Base-by-base conservation (phyloP, 2,888 invertebrate genomes). In the Temnothorax ravouxi region DNA sequence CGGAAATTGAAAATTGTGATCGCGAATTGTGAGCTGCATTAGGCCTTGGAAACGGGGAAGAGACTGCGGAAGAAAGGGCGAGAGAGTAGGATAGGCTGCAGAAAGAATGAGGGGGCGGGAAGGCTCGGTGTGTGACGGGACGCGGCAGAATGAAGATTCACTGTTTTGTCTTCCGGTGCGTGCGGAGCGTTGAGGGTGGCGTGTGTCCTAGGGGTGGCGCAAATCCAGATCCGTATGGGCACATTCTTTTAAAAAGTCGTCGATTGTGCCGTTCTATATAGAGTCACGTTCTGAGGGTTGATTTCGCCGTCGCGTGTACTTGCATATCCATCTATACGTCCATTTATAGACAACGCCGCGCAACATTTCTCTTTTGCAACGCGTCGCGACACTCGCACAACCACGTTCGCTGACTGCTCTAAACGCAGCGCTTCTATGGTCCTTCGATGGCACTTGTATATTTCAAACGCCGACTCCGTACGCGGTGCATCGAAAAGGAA, bases 1-100 rank as follows among this genome's bases (percentile, higher is more conserved):
- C 93, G 93, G 94, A 94, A 95, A 95, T 95, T 95, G 95, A 94
- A 95, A 95, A 94, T 94, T 94, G 94, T 93, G 94, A 95, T 95
- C 94, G 94, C 94, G 94, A 94, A 94, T 94, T 94, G 94, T 94
- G 92, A 94, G 94, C 94, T 94, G 94, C 94, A 94, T 94, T 94
- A 93, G 92, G 91, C 92, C 90, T 91, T 92, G 90, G 89, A 92
- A 89, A 88, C 87, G 86, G 87, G 87, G 89, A 85, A 84, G 84
- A 87, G 84, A 72, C 80, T 81, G 87, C 85, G 83, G 59, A 56
- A 64, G 41, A 71, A 47, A 74, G 38, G 54, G 76, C 64, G 75
- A 75, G 67, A 66, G 64, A 61, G 44, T 25, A 62, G 62, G 52
- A 84, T 62, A 54, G 61, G 74, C 84, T 85, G 80, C 50, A 71